Evolutionary conservation across 2,797 vertebrate species (phyloP).

Genomic region (Paramormyrops hopkinsi): DNA sequence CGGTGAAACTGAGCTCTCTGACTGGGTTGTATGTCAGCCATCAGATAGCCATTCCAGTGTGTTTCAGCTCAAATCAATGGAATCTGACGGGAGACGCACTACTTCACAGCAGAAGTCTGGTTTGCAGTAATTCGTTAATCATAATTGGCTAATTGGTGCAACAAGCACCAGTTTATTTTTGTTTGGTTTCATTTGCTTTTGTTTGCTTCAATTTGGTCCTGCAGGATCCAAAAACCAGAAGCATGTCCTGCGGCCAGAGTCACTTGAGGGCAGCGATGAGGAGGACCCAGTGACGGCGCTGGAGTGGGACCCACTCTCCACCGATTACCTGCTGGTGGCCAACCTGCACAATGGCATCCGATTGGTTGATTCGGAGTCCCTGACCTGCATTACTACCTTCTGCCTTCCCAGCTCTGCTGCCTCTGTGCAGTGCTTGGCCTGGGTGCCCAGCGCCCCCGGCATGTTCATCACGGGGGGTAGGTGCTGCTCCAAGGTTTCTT

Average conservation of each 20-base stretch:
- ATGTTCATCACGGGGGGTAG: conserved; percentile 97
- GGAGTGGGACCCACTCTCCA: conserved; percentile 92
- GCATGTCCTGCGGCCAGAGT: conserved; percentile 85
- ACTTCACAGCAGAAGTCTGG: not conserved
- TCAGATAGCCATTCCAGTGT: not conserved
- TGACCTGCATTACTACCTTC: conserved; percentile 81
- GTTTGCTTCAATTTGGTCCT: not conserved
- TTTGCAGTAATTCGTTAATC: not conserved
- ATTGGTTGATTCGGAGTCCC: conserved; percentile 82
- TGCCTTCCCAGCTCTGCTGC: conserved; percentile 79
- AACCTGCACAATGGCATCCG: conserved; percentile 88
- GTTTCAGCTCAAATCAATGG: not conserved
- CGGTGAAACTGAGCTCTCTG: not conserved
- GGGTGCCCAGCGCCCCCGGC: conserved; percentile 90
- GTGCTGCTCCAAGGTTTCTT: not conserved
- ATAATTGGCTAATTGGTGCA: not conserved
- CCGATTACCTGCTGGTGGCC: conserved; percentile 89
- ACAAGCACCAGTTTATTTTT: not conserved
- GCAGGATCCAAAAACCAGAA: conserved; percentile 86
- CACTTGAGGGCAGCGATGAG: conserved; percentile 90
- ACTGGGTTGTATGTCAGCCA: not conserved
- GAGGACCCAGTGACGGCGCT: conserved; percentile 88
- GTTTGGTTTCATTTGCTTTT: not conserved
- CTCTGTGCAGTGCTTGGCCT: conserved; percentile 90
- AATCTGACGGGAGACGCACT: not conserved